These are phyloP conservation scores for Triplophysa dalaica DNA, from an alignment of 2,113 vertebrate genomes.

Conservation along the genomic window DNA sequence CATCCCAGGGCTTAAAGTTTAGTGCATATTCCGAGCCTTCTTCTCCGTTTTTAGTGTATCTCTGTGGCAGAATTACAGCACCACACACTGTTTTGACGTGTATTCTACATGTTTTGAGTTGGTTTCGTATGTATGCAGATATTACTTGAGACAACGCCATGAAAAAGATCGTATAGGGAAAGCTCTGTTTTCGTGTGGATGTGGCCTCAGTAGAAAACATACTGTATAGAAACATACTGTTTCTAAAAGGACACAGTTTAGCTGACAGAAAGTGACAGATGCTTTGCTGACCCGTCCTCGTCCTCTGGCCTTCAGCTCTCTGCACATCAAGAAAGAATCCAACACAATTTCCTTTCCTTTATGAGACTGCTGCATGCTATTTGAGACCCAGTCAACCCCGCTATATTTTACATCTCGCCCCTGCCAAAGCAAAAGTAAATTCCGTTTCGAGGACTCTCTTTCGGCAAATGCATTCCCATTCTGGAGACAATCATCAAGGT, in stretches of 20 bases:
- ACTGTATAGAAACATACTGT: neutral
- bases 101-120: no score
- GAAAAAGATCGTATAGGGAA: no score
- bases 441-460: neutral
- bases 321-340: slow-evolving; percentile 17
- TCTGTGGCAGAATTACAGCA: no score
- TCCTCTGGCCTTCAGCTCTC: slow-evolving; percentile 14
- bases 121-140: no score
- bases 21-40: no score
- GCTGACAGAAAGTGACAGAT: neutral
- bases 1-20: no score
- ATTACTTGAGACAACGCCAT: no score
- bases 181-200: no score
- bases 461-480: slow-evolving; percentile 8
- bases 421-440: slow-evolving; percentile 6
- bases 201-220: neutral
- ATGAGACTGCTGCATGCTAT: slow-evolving; percentile 44
- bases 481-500: slow-evolving; percentile 38
- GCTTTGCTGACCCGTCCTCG: neutral
- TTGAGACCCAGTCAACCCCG: slow-evolving; percentile 42
- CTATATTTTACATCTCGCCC: slow-evolving; percentile 4
- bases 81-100: no score
- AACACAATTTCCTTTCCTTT: slow-evolving; percentile 42
- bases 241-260: no score
- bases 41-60: no score